Evolutionary conservation across 2,113 vertebrate genomes (phyloP), one percentile per base, ranked within the genome.

Genomic region (Sinocyclocheilus rhinocerous): DNA sequence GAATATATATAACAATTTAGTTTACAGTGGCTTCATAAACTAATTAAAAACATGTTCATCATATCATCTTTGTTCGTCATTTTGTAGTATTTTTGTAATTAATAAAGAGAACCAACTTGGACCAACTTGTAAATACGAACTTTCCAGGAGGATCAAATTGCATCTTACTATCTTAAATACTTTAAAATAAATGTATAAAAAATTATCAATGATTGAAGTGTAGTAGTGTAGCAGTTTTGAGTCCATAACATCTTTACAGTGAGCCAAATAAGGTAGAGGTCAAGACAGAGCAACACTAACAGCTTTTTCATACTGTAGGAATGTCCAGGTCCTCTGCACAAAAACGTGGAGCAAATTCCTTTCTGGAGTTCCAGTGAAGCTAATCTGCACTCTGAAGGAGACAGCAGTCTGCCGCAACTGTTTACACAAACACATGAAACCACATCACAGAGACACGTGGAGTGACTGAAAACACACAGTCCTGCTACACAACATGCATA

Each of bases 351-450:
- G 67, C 39, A 76, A 67, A 81, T 87, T 80, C 67, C 11, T 6
- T 84, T 67, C 48, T 61, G 82, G 52, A 33, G 29, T 80, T 72
- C 20, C 9, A 77, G 42, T 67, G 22, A 52, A 65, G 52, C 26
- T 81, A 76, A 80, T 75, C 63, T 39, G 48, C n/a, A 20, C 33
- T 79, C n/a, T 16, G 18, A 85, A 20, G n/a, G 45, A 77, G 76
- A 65, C 45, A 33, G 75, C 73, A 24, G 55, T 76, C 55, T 61
- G 75, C 55, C 39, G 3, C 73, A 84, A 39, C 29, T 79, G 84
- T 79, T 77, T 78, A 85, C 45, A 52, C 61, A 57, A 55, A 83
- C 26, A 81, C 24, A 45, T 81, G 20, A 67, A 67, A 81, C 50
- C 18, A 18, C 7, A 15, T 57, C 76, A 57, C 20, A 80, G 20